phyloP scores from a whole-genome alignment of 2,113 vertebrate species.

The Tragelaphus strepsiceros region DNA sequence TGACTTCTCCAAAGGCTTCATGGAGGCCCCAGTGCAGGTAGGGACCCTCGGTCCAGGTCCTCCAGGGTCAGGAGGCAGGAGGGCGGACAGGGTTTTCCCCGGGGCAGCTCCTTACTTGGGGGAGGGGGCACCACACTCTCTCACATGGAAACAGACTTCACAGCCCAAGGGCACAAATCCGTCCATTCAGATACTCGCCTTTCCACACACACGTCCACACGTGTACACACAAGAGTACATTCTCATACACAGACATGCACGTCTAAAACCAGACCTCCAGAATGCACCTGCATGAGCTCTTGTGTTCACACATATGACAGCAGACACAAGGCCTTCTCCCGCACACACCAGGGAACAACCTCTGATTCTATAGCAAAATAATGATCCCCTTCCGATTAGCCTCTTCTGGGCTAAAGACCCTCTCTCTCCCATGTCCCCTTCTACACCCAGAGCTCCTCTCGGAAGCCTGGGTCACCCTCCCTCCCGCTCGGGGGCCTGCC shows the following conservation, averaged over 20 bases:
- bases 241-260: background rate
- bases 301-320: background rate
- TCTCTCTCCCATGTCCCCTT: background rate
- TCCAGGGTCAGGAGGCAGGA: background rate
- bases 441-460: background rate
- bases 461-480: background rate
- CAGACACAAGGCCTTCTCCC: background rate
- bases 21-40: rapidly evolving
- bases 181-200: background rate
- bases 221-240: background rate
- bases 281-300: background rate
- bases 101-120: background rate
- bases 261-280: background rate
- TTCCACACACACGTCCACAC: background rate
- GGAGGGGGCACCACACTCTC: background rate
- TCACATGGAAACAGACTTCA: background rate
- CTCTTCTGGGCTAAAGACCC: background rate
- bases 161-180: background rate
- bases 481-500: background rate
- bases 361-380: background rate
- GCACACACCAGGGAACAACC: background rate
- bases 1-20: background rate
- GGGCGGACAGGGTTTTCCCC: background rate
- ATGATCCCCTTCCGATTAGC: background rate
- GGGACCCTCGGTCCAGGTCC: background rate